phyloP scores from a whole-genome alignment of 1,140 invertebrate species.

The Nebria ingens region DNA sequence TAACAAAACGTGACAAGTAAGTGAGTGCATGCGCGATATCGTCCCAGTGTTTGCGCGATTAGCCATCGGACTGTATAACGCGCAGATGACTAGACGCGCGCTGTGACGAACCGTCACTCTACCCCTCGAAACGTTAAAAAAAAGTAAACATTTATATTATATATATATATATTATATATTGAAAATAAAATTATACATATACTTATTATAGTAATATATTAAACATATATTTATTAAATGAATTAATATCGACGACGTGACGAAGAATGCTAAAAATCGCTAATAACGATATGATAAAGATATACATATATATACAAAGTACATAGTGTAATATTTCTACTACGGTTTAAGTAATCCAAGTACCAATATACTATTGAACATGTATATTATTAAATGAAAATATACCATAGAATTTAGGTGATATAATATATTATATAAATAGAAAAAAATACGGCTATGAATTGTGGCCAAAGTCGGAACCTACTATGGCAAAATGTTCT shows the following conservation, averaged over 20 bases:
- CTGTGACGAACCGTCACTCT: too few relatives aligned
- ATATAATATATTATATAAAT: background rate
- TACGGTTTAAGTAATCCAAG: slow-evolving; percentile 9
- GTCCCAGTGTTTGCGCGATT: too few relatives aligned
- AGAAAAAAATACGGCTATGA: background rate
- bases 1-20: background rate
- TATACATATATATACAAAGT: slow-evolving; percentile 24
- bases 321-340: slow-evolving; percentile 50
- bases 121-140: too few relatives aligned
- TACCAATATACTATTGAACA: slow-evolving; percentile 11
- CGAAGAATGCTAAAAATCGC: slow-evolving; percentile 21
- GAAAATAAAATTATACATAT: slow-evolving; percentile 12
- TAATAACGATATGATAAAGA: slow-evolving; percentile 19
- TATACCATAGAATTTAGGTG: slow-evolving; percentile 8
- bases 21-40: too few relatives aligned
- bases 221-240: background rate
- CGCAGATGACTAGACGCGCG: too few relatives aligned
- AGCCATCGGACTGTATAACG: too few relatives aligned
- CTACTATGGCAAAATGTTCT: background rate
- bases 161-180: slow-evolving; percentile 15
- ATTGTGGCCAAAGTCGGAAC: background rate
- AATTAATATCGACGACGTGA: background rate
- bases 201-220: background rate
- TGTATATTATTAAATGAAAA: slow-evolving; percentile 7
- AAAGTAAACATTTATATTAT: slow-evolving; percentile 4